phyloP scores from a whole-genome alignment of 1,140 invertebrate species.

The Euwallacea similis region DNA sequence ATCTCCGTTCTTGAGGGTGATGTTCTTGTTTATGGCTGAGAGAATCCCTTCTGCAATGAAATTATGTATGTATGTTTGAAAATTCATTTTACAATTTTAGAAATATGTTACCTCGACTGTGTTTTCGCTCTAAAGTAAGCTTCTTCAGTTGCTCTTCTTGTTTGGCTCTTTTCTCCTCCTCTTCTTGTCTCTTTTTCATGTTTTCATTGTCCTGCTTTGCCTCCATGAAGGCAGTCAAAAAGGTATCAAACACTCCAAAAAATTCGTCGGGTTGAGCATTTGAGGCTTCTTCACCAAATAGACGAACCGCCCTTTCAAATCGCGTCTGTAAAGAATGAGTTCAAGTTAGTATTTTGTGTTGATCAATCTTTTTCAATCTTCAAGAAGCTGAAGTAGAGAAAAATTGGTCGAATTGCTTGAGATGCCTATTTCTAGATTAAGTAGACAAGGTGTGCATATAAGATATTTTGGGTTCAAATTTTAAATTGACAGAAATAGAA shows the following conservation, averaged over 20 bases:
- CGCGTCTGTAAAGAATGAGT: constrained; percentile 53
- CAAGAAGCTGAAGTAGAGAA: not conserved
- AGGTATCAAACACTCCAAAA: constrained; percentile 92
- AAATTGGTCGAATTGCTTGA: not conserved
- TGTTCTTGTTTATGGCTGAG: constrained; percentile 59
- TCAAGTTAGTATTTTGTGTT: not conserved
- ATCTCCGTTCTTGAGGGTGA: constrained; percentile 48
- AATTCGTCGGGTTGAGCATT: constrained; percentile 92
- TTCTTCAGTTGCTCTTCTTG: constrained; percentile 90
- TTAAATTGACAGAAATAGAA: no score
- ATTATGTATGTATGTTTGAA: not conserved
- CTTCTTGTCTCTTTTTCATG: constrained; percentile 79
- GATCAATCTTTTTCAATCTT: not conserved
- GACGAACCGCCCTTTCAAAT: constrained; percentile 81
- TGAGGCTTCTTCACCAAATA: constrained; percentile 89
- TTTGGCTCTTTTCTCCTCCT: constrained; percentile 87
- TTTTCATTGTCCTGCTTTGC: constrained; percentile 89
- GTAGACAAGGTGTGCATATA: not conserved
- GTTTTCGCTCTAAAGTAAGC: constrained; percentile 83
- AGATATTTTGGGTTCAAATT: not conserved
- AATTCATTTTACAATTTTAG: not conserved
- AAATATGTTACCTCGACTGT: constrained; percentile 61
- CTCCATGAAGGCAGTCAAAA: constrained; percentile 82
- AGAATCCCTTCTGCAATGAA: constrained; percentile 57
- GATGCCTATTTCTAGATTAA: no score